Percentiles rank a stretch among this genome's conserved stretches.
phyloP scores from a whole-genome alignment of 2,113 vertebrate species.

The Otus sunia region DNA sequence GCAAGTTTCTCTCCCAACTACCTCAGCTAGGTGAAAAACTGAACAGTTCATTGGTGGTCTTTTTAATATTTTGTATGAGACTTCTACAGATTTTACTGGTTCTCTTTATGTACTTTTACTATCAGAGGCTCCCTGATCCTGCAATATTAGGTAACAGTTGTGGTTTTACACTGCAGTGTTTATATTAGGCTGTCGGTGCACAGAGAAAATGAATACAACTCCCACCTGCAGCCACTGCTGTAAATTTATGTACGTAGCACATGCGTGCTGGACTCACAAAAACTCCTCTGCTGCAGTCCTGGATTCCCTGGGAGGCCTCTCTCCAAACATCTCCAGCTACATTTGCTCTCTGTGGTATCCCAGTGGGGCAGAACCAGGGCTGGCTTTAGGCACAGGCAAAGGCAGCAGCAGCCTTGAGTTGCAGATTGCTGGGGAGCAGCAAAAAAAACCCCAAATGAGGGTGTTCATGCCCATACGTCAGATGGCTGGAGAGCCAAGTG shows the following conservation, averaged over 20 bases:
- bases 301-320: neutral
- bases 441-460: neutral
- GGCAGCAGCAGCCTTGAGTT: neutral
- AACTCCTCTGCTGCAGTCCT: neutral
- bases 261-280: neutral
- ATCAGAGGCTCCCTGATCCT: slow-evolving; percentile 25
- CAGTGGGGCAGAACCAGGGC: neutral
- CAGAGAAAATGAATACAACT: slow-evolving; percentile 22
- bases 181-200: slow-evolving; percentile 19
- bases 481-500: neutral
- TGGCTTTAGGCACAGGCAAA: neutral
- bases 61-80: neutral
- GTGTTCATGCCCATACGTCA: neutral
- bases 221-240: slow-evolving; percentile 28
- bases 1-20: neutral
- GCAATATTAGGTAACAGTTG: slow-evolving; percentile 34
- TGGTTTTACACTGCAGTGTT: slow-evolving; percentile 49
- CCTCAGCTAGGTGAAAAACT: neutral
- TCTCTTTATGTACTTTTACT: neutral
- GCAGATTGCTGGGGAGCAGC: neutral
- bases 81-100: neutral
- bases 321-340: slow-evolving; percentile 9
- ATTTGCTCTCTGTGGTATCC: neutral
- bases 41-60: neutral
- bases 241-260: neutral